Percentiles rank a stretch among this genome's conserved stretches.
These are phyloP conservation scores for Dryobotodes eremita DNA, from an alignment of 2,888 invertebrate species.

Conservation along the genomic window DNA sequence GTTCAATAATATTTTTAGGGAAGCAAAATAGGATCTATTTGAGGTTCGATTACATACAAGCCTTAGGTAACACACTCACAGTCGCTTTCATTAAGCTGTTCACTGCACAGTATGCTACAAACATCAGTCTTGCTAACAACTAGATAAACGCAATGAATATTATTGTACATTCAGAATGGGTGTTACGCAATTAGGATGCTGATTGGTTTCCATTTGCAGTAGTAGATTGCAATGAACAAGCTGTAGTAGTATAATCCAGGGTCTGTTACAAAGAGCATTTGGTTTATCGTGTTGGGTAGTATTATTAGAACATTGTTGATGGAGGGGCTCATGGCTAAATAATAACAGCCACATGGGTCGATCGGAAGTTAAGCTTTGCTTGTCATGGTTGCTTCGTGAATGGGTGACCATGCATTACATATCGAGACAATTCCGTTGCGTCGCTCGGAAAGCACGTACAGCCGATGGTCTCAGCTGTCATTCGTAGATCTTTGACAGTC, in stretches of 20 bases:
- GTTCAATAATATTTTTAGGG: too few species aligned
- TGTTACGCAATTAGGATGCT: conserved; percentile 27
- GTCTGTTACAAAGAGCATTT: background rate
- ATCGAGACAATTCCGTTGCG: too few species aligned
- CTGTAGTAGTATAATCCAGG: background rate
- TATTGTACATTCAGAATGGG: conserved; percentile 23
- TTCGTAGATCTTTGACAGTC: too few species aligned
- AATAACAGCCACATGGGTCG: background rate
- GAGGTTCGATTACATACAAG: too few species aligned
- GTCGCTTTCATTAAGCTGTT: background rate
- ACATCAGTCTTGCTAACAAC: background rate
- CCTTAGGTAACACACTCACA: background rate
- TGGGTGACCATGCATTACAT: too few species aligned
- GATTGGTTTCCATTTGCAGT: conserved; percentile 31
- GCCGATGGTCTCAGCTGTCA: too few species aligned
- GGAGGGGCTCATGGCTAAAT: background rate
- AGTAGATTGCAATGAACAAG: conserved; percentile 10
- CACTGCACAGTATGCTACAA: background rate
- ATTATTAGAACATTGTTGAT: background rate
- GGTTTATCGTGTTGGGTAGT: background rate
- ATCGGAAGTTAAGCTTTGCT: background rate
- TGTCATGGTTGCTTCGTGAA: background rate
- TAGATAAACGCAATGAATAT: conserved; percentile 14
- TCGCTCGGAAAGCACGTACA: too few species aligned
- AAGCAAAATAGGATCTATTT: too few species aligned